Percentiles rank a stretch among this genome's conserved stretches.
phyloP scores from a whole-genome alignment of 2,113 vertebrate genomes.

The Cynopterus brachyotis region DNA sequence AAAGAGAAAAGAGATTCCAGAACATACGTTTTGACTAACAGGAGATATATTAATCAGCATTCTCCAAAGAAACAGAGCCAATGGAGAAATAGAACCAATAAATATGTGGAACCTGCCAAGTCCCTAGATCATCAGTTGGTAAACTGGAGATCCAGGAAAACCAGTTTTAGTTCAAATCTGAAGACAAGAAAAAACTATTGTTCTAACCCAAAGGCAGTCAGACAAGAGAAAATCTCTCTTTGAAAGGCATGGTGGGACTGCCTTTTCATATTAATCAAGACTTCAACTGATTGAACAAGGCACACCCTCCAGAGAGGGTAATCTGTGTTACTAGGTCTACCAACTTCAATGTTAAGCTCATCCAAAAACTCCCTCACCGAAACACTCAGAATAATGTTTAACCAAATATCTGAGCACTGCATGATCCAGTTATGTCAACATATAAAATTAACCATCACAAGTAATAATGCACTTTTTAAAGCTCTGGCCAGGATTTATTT shows the following conservation, averaged over 20 bases:
- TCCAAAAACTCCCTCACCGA: not conserved
- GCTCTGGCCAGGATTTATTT: not conserved
- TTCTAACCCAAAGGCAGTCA: not conserved
- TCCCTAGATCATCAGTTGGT: not conserved
- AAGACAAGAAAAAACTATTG: not conserved
- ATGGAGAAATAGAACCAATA: not conserved
- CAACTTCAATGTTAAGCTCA: not conserved
- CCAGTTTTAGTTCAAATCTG: not conserved
- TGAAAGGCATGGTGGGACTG: not conserved
- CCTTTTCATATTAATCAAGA: not conserved
- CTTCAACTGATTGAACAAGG: not conserved
- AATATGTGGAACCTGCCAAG: not conserved
- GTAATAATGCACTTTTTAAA: not conserved
- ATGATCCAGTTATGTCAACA: not conserved
- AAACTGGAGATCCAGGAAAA: not conserved
- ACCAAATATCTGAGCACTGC: not conserved
- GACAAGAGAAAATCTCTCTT: not conserved
- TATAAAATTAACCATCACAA: not conserved
- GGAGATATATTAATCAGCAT: not conserved
- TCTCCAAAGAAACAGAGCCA: not conserved
- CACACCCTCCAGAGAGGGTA: not conserved
- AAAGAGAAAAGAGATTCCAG: not conserved
- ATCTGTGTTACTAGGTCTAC: not conserved
- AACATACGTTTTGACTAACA: not conserved
- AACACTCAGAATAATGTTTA: not conserved